Evolutionary conservation across 2,888 invertebrate genomes (phyloP).

Genomic region (Diplolepis rosae): DNA sequence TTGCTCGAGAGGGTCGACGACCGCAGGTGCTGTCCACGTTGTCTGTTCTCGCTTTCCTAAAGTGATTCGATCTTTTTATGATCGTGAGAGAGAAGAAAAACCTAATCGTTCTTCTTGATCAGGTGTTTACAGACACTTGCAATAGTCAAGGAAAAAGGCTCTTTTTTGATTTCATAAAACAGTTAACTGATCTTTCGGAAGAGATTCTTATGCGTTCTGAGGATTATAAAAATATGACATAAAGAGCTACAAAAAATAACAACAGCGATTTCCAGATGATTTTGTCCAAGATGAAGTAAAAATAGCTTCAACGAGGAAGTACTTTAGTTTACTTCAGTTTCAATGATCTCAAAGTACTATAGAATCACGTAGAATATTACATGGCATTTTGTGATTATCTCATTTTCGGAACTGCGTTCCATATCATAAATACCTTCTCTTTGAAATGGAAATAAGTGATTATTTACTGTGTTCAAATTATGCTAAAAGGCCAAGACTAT

Average conservation of each 20-base stretch:
- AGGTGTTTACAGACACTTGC: not conserved
- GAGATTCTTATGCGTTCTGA: not conserved
- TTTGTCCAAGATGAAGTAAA: not conserved
- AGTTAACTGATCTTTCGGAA: not conserved
- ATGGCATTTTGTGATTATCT: not conserved
- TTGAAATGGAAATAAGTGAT: not conserved
- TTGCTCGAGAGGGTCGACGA: conserved; percentile 70
- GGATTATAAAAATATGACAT: too few relatives aligned
- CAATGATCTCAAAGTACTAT: not conserved
- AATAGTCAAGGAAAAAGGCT: too few relatives aligned
- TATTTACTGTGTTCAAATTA: not conserved
- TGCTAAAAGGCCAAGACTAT: not conserved
- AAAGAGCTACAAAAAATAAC: too few relatives aligned
- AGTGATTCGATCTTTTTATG: conserved; percentile 27
- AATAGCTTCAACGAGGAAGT: not conserved
- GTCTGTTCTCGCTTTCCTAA: conserved; percentile 38
- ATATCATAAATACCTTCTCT: not conserved
- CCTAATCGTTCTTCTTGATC: not conserved
- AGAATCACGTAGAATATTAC: not conserved
- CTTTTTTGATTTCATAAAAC: not conserved
- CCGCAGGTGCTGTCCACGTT: conserved; percentile 69
- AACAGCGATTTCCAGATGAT: not conserved
- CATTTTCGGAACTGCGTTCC: not conserved
- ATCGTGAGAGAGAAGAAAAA: not conserved
- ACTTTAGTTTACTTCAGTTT: not conserved